Percentiles rank a stretch among this genome's conserved stretches.
These are phyloP conservation scores for Phaethornis superciliosus DNA, from an alignment of 2,113 vertebrate species.

Conservation along the genomic window DNA sequence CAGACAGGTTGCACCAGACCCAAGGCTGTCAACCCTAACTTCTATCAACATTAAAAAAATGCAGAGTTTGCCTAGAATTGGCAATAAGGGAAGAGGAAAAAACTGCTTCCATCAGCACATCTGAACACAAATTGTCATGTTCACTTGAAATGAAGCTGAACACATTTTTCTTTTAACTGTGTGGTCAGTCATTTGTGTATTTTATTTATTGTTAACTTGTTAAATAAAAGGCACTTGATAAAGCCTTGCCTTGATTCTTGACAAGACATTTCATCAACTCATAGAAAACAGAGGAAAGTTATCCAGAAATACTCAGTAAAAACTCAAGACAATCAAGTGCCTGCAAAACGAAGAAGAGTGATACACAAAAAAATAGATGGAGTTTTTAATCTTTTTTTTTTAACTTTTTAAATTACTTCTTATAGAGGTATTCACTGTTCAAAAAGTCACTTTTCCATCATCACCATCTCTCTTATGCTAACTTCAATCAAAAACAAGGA, in stretches of 20 bases:
- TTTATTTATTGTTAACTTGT: constrained; percentile 51
- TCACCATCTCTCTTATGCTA: background rate
- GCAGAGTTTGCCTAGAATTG: background rate
- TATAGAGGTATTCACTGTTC: background rate
- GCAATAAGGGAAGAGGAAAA: background rate
- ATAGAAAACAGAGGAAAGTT: background rate
- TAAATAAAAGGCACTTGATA: constrained; percentile 29
- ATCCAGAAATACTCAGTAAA: background rate
- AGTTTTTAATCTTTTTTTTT: background rate
- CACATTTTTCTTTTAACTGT: constrained; percentile 38
- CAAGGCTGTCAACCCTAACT: constrained; percentile 3
- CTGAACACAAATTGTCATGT: constrained; percentile 22
- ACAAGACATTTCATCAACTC: background rate
- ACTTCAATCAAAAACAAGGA: background rate
- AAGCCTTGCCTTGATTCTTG: background rate
- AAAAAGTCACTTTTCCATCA: background rate
- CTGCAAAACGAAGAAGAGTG: background rate
- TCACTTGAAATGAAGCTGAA: constrained; percentile 62
- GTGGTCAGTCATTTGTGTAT: constrained; percentile 51
- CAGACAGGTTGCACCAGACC: background rate
- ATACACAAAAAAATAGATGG: background rate
- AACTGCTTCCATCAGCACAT: constrained; percentile 58
- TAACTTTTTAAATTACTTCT: background rate
- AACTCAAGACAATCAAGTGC: background rate
- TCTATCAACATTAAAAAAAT: background rate